Conservation (phyloP, 1,140 invertebrate species). For the Cydia strobilella region DNA sequence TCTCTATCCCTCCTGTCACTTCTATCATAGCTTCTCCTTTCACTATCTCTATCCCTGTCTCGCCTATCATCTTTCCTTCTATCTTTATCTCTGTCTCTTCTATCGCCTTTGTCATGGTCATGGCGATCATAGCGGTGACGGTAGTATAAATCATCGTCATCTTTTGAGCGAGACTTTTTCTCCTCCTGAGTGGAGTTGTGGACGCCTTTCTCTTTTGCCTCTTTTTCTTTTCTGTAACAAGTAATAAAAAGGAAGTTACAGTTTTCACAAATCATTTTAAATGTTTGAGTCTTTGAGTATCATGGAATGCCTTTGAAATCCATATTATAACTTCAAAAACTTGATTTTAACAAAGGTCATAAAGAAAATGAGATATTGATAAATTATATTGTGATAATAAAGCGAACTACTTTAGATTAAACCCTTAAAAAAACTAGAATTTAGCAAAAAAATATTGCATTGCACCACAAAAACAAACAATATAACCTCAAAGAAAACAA, state of each 20-base stretch:
- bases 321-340: too few species aligned
- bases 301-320: too few species aligned
- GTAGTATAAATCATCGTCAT: slow-evolving; percentile 63
- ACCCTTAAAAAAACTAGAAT: too few species aligned
- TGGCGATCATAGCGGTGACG: slow-evolving; percentile 53
- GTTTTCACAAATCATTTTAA: background rate
- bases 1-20: slow-evolving; percentile 55
- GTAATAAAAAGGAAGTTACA: background rate
- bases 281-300: background rate
- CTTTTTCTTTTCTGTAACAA: slow-evolving; percentile 80
- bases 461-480: slow-evolving; percentile 64
- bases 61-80: slow-evolving; percentile 65
- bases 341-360: too few species aligned
- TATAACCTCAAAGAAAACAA: slow-evolving; percentile 34
- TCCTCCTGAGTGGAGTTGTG: slow-evolving; percentile 81
- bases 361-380: too few species aligned
- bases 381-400: too few species aligned
- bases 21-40: slow-evolving; percentile 40
- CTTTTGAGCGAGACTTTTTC: slow-evolving; percentile 65
- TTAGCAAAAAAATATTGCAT: background rate
- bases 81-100: slow-evolving; percentile 64
- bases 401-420: too few species aligned
- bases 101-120: slow-evolving; percentile 46
- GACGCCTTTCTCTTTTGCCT: slow-evolving; percentile 78
- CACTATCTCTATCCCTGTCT: slow-evolving; percentile 43